Base-by-base conservation (phyloP, 92 coral and sea anemone species). In the Zoanthus gigantus region DNA sequence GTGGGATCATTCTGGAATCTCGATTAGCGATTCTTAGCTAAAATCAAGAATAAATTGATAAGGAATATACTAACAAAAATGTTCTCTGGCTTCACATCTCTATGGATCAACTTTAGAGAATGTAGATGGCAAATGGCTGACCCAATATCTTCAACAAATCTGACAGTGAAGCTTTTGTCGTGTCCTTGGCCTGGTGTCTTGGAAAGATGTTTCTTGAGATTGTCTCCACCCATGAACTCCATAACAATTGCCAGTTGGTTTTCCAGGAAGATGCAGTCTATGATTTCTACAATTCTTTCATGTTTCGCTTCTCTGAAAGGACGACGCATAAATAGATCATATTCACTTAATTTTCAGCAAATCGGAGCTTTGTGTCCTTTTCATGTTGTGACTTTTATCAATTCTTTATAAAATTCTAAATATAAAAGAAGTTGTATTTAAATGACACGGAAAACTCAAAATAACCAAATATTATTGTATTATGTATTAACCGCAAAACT, bases 51-150 rank as follows among this genome's bases (percentile, higher is more conserved):
- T 4, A 17, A 18, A 63, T 17, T 15, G 5, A 63, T 88, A 37
- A 0, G 54, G n/a, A 85, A 90, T 66, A 90, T 66, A 48, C 91
- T 91, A 83, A 91, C 94, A 53, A 91, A 78, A 47, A 91, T 91
- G 79, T 91, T 91, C n/a, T 91, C 94, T 4, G 94, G 94, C 32
- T 91, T 91, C 15, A 88, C 92, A 71, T 91, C 94, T 88, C 94
- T 83, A 54, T 91, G 94, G 5, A 89, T 91, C 77, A 91, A 53
- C 6, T 83, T 79, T 56, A 74, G 72, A 7, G 92, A 88, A 47
- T 91, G 94, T 0, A 91, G 90, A 54, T 91, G 94, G 37, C 83
- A 89, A 73, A 91, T 74, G 3, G 94, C 94, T 46, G 94, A 91
- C 14, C 94, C 94, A 57, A 91, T 91, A 45, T 88, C 91, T 74